Evolutionary conservation across 2,797 vertebrate genomes (phyloP), one percentile per base, ranked within the genome.

Genomic region (Meriones psammophilus): DNA sequence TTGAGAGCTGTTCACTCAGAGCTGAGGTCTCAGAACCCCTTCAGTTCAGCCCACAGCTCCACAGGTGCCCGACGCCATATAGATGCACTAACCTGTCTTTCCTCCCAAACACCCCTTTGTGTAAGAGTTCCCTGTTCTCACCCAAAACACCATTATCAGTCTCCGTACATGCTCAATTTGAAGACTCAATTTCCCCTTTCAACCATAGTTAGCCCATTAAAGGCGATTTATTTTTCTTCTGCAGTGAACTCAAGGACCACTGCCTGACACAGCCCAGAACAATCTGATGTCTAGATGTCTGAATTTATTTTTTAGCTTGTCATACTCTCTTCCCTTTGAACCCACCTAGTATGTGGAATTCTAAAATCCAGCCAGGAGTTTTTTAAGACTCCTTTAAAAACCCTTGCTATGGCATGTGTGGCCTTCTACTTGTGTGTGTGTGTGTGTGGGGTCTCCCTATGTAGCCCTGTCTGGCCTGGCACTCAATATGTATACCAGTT

Each of bases 151-250:
- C 20, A 46, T 64, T 69, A 60, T 66, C 56, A 79, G 12, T 46
- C 58, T 39, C 58, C 56, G 36, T 69, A 1, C 14, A 14, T 46
- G 62, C 81, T 60, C 92, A 80, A 60, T 4, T 60, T 17, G 15
- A 92, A 64, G 73, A 77, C 3, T 88, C 60, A 58, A 24, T 88
- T 83, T 89, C 39, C 33, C 64, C 74, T 91, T 96, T 76, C 24
- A 80, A n/a, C 20, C n/a, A 54, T 8, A 56, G 39, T 86, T 87
- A 83, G 36, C 28, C 42, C n/a, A 22, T 68, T 84, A 69, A 0
- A 4, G 76, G 39, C 62, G 15, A 10, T 69, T 85, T 50, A 9
- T 80, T 74, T 46, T 88, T 94, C 50, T 46, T 79, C 68, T n/a
- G 9, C 39, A 64, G 76, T n/a, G 14, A 71, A 71, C 80, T 91